Evolutionary conservation across 2,797 vertebrate species (phyloP).

Genomic region (Picus viridis): DNA sequence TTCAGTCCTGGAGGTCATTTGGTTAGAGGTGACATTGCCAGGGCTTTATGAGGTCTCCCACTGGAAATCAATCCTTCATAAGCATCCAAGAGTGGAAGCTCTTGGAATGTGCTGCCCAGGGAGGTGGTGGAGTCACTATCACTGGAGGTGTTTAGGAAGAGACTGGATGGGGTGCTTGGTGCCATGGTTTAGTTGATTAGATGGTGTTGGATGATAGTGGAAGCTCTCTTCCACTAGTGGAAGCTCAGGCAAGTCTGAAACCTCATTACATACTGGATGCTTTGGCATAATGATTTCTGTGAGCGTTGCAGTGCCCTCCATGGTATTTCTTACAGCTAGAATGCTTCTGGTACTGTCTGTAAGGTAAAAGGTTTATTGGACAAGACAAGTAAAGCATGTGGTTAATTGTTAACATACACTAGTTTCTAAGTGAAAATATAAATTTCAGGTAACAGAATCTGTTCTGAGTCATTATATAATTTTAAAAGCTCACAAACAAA

Average conservation of each 20-base stretch:
- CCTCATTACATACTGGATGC: neutral
- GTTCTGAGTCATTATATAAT: neutral
- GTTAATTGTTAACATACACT: neutral
- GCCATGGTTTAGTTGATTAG: too few relatives aligned
- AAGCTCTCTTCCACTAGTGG: too few relatives aligned
- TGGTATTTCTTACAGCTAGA: neutral
- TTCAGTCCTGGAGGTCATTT: neutral
- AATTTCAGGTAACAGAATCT: too few relatives aligned
- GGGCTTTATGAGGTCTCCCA: neutral
- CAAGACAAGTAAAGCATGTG: neutral
- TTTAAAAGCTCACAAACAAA: neutral
- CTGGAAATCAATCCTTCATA: neutral
- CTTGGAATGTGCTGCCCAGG: too few relatives aligned
- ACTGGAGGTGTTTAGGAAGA: too few relatives aligned
- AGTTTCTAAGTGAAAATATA: neutral
- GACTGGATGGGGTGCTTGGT: too few relatives aligned
- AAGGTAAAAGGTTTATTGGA: neutral
- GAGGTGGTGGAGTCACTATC: too few relatives aligned
- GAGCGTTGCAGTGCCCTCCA: neutral
- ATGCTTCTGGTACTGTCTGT: neutral
- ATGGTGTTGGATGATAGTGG: too few relatives aligned
- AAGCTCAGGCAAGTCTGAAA: neutral
- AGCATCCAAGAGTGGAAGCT: too few relatives aligned
- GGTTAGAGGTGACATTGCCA: neutral
- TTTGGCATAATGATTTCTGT: neutral